phyloP scores from a whole-genome alignment of 2,888 invertebrate species.

The Eretmocerus hayati region DNA sequence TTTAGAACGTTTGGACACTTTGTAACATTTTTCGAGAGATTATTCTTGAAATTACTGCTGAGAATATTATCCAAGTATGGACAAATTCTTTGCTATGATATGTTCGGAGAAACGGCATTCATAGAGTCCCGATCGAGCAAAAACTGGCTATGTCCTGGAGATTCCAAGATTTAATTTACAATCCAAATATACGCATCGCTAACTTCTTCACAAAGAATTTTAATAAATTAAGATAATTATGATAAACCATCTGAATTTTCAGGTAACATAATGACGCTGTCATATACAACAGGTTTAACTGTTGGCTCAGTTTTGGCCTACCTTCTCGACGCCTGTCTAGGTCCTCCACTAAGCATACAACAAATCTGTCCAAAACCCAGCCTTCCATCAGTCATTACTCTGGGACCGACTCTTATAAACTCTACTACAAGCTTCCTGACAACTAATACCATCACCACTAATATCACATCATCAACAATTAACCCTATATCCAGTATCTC shows the following conservation, averaged over 20 bases:
- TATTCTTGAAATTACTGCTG: too few species aligned
- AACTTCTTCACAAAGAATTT: too few species aligned
- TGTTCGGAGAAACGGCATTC: too few species aligned
- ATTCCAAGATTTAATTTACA: background rate
- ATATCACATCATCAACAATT: slow-evolving; percentile 25
- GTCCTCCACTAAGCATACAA: slow-evolving; percentile 39
- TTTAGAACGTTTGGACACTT: too few species aligned
- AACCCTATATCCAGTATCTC: too few species aligned
- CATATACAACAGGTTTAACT: slow-evolving; percentile 81
- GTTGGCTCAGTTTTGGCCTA: slow-evolving; percentile 81
- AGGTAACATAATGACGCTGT: slow-evolving; percentile 90
- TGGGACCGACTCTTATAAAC: slow-evolving; percentile 20
- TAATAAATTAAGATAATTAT: too few species aligned
- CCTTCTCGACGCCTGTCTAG: slow-evolving; percentile 54
- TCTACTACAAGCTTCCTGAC: slow-evolving; percentile 31
- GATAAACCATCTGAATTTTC: slow-evolving; percentile 23
- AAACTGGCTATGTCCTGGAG: background rate
- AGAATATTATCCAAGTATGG: too few species aligned
- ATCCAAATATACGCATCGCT: background rate
- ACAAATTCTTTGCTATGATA: too few species aligned
- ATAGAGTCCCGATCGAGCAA: too few species aligned
- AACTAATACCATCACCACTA: slow-evolving; percentile 25
- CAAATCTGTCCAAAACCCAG: slow-evolving; percentile 32
- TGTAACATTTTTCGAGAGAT: too few species aligned
- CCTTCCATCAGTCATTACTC: slow-evolving; percentile 22